These are phyloP conservation scores for Kryptolebias marmoratus DNA, from an alignment of 2,113 vertebrate species.

Conservation along the genomic window DNA sequence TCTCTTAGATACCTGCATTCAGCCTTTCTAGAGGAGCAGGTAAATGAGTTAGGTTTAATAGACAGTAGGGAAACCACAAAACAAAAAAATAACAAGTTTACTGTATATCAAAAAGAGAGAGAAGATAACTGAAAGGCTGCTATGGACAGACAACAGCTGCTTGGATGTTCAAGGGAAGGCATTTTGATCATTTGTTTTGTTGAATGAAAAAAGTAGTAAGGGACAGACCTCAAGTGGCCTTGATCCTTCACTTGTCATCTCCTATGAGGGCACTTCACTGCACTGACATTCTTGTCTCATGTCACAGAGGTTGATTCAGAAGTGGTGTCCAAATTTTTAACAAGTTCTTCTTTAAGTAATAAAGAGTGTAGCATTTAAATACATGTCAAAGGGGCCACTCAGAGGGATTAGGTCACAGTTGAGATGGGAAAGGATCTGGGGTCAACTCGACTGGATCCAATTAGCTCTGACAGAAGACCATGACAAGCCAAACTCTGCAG, in stretches of 20 bases:
- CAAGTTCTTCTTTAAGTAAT: slow-evolving; percentile 43
- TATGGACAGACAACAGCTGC: slow-evolving; percentile 15
- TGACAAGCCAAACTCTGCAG: slow-evolving; percentile 49
- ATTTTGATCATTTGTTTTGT: slow-evolving; percentile 21
- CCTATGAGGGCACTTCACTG: slow-evolving; percentile 7
- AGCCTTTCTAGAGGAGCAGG: slow-evolving; percentile 30
- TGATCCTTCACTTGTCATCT: slow-evolving; percentile 5
- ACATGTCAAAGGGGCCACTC: slow-evolving; percentile 41
- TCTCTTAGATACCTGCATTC: slow-evolving; percentile 55
- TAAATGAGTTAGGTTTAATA: slow-evolving; percentile 40
- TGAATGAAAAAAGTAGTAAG: not conserved
- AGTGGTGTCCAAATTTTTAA: slow-evolving; percentile 15
- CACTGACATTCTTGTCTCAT: slow-evolving; percentile 4
- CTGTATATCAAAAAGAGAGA: slow-evolving; percentile 11
- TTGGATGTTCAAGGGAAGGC: not conserved
- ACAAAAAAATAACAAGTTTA: slow-evolving; percentile 9
- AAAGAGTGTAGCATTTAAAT: slow-evolving; percentile 54
- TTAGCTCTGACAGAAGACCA: slow-evolving; percentile 65
- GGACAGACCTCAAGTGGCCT: slow-evolving; percentile 12
- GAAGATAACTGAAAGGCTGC: not conserved
- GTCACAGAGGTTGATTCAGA: slow-evolving; percentile 35
- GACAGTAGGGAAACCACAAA: slow-evolving; percentile 9
- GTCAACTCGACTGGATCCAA: slow-evolving; percentile 75
- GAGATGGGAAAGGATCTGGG: slow-evolving; percentile 48
- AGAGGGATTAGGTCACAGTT: slow-evolving; percentile 63